These are phyloP conservation scores for Ectobius pallidus DNA, from an alignment of 2,888 invertebrate species.

Conservation along the genomic window DNA sequence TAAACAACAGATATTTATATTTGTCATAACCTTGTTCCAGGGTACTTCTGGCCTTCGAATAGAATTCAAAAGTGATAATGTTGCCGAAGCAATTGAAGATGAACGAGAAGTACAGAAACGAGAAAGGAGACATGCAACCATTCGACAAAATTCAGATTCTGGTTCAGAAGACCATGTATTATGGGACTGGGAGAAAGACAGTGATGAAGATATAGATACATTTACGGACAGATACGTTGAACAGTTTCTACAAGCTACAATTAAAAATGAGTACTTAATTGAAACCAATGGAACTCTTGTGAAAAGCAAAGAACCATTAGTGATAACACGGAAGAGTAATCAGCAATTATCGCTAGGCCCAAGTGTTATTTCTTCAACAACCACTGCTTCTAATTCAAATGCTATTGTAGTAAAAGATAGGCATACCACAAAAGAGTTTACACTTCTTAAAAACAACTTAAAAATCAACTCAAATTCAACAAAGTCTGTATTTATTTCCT, in stretches of 20 bases:
- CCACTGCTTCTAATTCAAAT: no score
- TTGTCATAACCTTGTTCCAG: no score
- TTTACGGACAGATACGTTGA: conserved; percentile 28
- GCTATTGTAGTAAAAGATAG: no score
- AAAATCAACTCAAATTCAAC: background rate
- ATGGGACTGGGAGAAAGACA: conserved; percentile 46
- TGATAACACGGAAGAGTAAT: conserved; percentile 32
- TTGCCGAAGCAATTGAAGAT: conserved; percentile 81
- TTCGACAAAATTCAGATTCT: conserved; percentile 37
- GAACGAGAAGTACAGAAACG: conserved; percentile 48
- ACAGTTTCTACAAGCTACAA: conserved; percentile 49
- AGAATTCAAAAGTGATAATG: conserved; percentile 82
- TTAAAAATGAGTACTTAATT: conserved; percentile 52
- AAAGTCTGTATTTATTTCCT: background rate
- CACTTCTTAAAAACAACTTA: no score
- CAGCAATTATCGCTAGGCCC: background rate
- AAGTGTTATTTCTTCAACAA: background rate
- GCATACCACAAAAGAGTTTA: no score
- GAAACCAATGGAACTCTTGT: conserved; percentile 52
- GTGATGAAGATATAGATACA: conserved; percentile 47
- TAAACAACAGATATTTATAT: no score
- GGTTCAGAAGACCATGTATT: conserved; percentile 51
- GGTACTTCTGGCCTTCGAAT: conserved; percentile 69
- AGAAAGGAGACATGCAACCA: conserved; percentile 28
- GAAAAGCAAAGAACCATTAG: conserved; percentile 47